Conservation (phyloP, 1,140 invertebrate genomes). For the Sesamia nonagrioides region DNA sequence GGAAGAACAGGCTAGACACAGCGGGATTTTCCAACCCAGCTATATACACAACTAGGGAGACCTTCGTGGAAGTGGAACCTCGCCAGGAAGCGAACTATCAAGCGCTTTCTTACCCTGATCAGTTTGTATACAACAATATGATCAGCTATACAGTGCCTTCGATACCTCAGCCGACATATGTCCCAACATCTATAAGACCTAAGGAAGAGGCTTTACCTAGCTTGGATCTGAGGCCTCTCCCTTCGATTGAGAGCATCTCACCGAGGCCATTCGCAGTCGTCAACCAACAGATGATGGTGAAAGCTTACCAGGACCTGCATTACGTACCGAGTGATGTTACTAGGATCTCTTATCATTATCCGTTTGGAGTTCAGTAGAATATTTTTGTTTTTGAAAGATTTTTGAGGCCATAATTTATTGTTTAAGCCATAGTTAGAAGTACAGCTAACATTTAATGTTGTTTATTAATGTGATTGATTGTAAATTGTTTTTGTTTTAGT, state of each 20-base stretch:
- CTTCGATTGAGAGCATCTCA: conserved; percentile 83
- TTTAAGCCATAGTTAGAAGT: conserved; percentile 18
- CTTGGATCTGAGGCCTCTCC: conserved; percentile 76
- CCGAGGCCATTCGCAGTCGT: conserved; percentile 81
- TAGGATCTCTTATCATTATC: conserved; percentile 81
- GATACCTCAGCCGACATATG: conserved; percentile 75
- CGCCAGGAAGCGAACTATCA: conserved; percentile 70
- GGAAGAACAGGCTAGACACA: conserved; percentile 89
- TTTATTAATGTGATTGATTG: conserved; percentile 3
- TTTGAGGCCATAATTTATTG: conserved; percentile 37
- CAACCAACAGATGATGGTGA: conserved; percentile 87
- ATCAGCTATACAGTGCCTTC: conserved; percentile 80
- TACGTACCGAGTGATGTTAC: conserved; percentile 80
- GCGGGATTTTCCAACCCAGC: conserved; percentile 63
- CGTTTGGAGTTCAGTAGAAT: conserved; percentile 79
- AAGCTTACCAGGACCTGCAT: conserved; percentile 84
- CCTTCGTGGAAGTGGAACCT: conserved; percentile 75
- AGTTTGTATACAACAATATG: conserved; percentile 81
- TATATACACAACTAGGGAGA: conserved; percentile 70
- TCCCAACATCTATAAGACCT: conserved; percentile 67
- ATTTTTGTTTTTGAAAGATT: conserved; percentile 12
- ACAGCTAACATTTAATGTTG: conserved; percentile 34
- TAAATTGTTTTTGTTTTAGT: background rate
- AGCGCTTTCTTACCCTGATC: conserved; percentile 73
- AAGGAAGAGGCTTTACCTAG: conserved; percentile 75